Base-by-base conservation (phyloP, 2,888 invertebrate genomes). In the Coleophora flavipennella region DNA sequence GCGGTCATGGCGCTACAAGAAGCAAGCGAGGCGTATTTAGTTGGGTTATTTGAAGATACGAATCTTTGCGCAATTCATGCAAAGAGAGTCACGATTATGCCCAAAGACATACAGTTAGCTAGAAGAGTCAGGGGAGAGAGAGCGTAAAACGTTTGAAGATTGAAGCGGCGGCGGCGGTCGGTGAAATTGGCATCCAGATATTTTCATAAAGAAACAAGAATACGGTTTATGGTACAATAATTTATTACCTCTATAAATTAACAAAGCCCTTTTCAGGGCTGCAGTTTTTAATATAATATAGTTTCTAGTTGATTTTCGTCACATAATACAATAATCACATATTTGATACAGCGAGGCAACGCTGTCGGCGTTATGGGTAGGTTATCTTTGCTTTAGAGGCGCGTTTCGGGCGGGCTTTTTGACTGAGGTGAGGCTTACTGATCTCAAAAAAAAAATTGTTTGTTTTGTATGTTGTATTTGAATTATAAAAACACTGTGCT, bases 61-160 rank as follows among this genome's bases (percentile, higher is more conserved):
- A 93, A 93, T 63, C 71, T 93, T 54, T 92, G 92, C 65, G 92
- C 92, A 29, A 92, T 93, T 50, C 92, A 93, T 56, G 92, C 77
- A 0, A 79, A 72, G 33, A 49, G 80, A 2, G 78, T 81, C 0
- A 81, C 79, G 0, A 78, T 79, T 1, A 79, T 80, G 79, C 80
- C 79, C 0, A 78, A 76, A 29, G 78, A 78, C 44, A 66, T 78
- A 0, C 79, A 79, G 47, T 39, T 79, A 11, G 79, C 80, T 3
- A 50, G 80, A 29, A 46, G 80, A 35, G 69, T 80, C 0, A 57
- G 78, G 1, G 80, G 80, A 1, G 79, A 79, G 41, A 49, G 79
- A 3, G 70, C 77, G 1, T 78, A 54, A 48, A 13, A n/a, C n/a
- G n/a, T n/a, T n/a, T n/a, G 20, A 20, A 20, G 20, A 20, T 20